phyloP scores from a whole-genome alignment of 1,140 invertebrate genomes.

The Thaumetopoea pityocampa region DNA sequence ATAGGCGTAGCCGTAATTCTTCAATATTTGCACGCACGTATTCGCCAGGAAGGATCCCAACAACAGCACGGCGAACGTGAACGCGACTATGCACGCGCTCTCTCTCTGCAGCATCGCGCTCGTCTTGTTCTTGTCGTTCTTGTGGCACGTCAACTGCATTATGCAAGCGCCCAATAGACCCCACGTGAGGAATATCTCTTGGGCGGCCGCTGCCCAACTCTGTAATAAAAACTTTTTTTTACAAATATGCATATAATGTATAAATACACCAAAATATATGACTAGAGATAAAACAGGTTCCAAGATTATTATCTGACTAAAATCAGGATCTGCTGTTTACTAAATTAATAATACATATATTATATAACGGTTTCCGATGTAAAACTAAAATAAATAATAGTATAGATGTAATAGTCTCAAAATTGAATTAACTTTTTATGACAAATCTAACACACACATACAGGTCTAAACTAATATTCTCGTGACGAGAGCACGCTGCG shows the following conservation, averaged over 20 bases:
- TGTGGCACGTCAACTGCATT: conserved; percentile 88
- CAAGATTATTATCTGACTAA: too few relatives aligned
- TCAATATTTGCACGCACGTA: conserved; percentile 86
- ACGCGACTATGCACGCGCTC: conserved; percentile 85
- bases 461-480: too few relatives aligned
- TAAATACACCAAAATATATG: not conserved
- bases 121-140: conserved; percentile 76
- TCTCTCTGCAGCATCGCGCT: conserved; percentile 83
- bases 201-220: conserved; percentile 91
- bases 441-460: too few relatives aligned
- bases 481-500: too few relatives aligned
- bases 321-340: too few relatives aligned
- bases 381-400: too few relatives aligned
- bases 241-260: not conserved
- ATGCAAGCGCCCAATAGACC: conserved; percentile 89
- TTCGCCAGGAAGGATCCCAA: conserved; percentile 87
- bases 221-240: conserved; percentile 47
- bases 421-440: too few relatives aligned
- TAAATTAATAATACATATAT: too few relatives aligned
- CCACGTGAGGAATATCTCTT: conserved; percentile 94
- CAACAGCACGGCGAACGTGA: conserved; percentile 86
- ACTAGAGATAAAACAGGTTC: too few relatives aligned
- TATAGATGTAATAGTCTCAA: too few relatives aligned
- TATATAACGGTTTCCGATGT: too few relatives aligned
- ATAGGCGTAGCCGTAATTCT: conserved; percentile 83